These are phyloP conservation scores for Resseliella maxima DNA, from an alignment of 2,888 invertebrate species.

Conservation along the genomic window DNA sequence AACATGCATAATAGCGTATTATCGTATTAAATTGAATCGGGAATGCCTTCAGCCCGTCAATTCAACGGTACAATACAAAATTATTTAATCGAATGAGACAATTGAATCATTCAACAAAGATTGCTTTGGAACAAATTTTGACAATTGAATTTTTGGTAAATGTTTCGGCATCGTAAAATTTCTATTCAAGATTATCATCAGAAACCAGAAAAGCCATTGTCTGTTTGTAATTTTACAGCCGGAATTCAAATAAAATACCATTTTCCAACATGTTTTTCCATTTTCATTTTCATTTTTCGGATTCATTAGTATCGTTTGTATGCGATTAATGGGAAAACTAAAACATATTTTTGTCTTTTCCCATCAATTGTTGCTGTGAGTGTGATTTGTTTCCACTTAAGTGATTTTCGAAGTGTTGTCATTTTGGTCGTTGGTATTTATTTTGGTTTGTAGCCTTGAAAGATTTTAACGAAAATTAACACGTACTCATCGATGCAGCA, in stretches of 20 bases:
- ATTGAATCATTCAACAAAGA: no score
- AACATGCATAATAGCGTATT: slow-evolving; percentile 45
- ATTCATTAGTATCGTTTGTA: not conserved
- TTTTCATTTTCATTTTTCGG: slow-evolving; percentile 15
- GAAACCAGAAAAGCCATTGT: not conserved
- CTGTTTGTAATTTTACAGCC: not conserved
- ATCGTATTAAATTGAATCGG: slow-evolving; percentile 31
- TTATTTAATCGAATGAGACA: not conserved
- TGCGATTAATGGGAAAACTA: not conserved
- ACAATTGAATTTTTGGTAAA: slow-evolving; percentile 1
- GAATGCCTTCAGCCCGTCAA: not conserved
- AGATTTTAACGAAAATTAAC: not conserved
- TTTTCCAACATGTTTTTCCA: not conserved
- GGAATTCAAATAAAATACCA: not conserved
- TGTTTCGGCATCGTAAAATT: not conserved
- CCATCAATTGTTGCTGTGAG: not conserved
- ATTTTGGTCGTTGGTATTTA: not conserved
- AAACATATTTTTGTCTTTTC: not conserved
- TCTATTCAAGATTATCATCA: not conserved
- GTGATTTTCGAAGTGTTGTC: not conserved
- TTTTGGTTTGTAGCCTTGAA: no score
- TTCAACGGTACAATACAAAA: not conserved
- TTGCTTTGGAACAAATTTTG: slow-evolving; percentile 31
- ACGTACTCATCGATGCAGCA: not conserved
- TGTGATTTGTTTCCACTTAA: not conserved